A percentile compares a stretch with the other conserved stretches of the same genome.
These are phyloP conservation scores for Yponomeuta malinellus DNA, from an alignment of 2,888 invertebrate genomes.

Conservation along the genomic window DNA sequence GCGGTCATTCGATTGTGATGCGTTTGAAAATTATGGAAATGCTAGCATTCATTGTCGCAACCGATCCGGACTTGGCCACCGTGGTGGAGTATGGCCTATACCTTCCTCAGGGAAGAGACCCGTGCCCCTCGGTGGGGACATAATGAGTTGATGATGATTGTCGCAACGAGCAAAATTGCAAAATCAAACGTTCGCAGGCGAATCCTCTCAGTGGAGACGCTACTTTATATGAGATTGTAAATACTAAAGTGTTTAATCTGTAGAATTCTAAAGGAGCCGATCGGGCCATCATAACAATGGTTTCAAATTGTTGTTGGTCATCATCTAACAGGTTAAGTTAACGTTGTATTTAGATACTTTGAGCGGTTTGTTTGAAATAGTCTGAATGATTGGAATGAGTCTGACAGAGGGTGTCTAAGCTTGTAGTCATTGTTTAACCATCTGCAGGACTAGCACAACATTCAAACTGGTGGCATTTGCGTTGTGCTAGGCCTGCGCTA, in stretches of 20 bases:
- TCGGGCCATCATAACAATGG: no score
- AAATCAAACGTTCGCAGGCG: no score
- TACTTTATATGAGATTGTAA: neutral
- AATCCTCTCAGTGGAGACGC: neutral
- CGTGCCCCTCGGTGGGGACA: no score
- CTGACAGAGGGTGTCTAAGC: neutral
- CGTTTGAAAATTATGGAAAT: neutral
- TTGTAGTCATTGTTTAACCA: slow-evolving; percentile 1
- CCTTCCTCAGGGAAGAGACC: no score
- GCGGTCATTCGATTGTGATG: neutral
- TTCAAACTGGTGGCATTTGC: neutral
- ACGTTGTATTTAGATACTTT: neutral
- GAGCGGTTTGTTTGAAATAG: neutral
- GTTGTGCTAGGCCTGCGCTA: neutral
- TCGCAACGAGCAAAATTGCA: no score
- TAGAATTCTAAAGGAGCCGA: no score
- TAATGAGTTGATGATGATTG: neutral
- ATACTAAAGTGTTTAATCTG: neutral
- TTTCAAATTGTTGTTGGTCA: no score
- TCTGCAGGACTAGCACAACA: neutral
- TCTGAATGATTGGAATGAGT: neutral
- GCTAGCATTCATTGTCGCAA: neutral
- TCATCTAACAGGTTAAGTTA: neutral
- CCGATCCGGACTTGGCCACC: no score
- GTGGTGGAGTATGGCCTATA: no score